Conservation (phyloP, 2,113 vertebrate genomes). For the Actinemys pallida region DNA sequence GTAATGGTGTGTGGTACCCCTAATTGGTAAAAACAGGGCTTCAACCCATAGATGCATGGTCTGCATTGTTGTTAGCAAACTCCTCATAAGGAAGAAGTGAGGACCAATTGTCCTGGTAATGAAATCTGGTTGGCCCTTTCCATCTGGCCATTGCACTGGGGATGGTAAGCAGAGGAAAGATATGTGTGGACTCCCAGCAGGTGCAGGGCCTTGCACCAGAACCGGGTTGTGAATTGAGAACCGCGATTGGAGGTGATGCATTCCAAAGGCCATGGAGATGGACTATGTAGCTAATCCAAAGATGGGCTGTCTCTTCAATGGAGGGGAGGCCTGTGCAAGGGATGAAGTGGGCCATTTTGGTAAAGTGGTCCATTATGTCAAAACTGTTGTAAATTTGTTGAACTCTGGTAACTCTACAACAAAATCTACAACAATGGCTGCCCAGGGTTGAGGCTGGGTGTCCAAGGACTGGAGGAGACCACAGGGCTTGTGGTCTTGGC, state of each 20-base stretch:
- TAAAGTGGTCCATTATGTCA: background rate
- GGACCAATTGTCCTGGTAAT: background rate
- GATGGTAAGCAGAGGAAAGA: no score
- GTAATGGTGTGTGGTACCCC: background rate
- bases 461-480: background rate
- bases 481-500: background rate
- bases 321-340: background rate
- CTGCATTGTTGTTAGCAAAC: background rate
- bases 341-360: background rate
- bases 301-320: background rate
- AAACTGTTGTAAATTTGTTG: background rate
- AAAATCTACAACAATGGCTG: background rate
- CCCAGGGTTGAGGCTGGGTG: background rate
- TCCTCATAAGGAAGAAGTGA: background rate
- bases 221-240: background rate
- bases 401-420: background rate
- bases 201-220: background rate
- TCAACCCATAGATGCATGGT: background rate
- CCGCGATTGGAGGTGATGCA: background rate
- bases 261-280: background rate
- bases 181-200: background rate
- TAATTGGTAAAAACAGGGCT: background rate
- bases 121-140: background rate
- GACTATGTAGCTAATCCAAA: background rate
- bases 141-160: no score